phyloP scores from a whole-genome alignment of 2,888 invertebrate genomes.

The Epinotia demarniana region DNA sequence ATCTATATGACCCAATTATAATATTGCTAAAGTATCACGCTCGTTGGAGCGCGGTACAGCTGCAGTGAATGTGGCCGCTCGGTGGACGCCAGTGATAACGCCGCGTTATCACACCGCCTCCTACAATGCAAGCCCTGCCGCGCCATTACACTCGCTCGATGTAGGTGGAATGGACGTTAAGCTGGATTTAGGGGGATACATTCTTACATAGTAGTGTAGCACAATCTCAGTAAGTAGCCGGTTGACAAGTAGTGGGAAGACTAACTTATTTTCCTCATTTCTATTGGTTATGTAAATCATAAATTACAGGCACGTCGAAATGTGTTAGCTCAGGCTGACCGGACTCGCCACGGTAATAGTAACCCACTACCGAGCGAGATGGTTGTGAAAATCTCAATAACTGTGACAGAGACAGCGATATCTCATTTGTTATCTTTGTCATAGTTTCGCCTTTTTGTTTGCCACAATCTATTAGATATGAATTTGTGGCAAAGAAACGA shows the following conservation, averaged over 20 bases:
- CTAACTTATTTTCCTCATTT: background rate
- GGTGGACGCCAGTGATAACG: constrained; percentile 79
- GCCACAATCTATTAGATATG: too few species aligned
- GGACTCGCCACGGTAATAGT: too few species aligned
- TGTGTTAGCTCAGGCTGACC: background rate
- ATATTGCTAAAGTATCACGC: constrained; percentile 56
- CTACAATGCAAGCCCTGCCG: constrained; percentile 47
- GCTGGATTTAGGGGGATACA: constrained; percentile 9
- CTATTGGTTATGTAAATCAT: background rate
- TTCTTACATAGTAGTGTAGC: background rate
- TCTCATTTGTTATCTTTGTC: too few species aligned
- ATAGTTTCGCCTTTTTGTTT: too few species aligned
- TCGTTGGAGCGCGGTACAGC: constrained; percentile 49
- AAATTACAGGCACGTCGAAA: background rate
- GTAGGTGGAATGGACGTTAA: constrained; percentile 17
- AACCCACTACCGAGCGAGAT: too few species aligned
- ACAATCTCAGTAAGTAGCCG: background rate
- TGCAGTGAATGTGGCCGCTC: constrained; percentile 78
- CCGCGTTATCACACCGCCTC: constrained; percentile 69
- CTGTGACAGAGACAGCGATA: too few species aligned
- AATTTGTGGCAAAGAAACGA: too few species aligned
- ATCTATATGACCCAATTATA: too few species aligned
- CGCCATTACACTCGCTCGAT: constrained; percentile 17
- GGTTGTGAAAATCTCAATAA: too few species aligned
- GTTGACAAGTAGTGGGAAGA: background rate